Conservation (phyloP, 2,113 vertebrate species). For the Marmota monax region DNA sequence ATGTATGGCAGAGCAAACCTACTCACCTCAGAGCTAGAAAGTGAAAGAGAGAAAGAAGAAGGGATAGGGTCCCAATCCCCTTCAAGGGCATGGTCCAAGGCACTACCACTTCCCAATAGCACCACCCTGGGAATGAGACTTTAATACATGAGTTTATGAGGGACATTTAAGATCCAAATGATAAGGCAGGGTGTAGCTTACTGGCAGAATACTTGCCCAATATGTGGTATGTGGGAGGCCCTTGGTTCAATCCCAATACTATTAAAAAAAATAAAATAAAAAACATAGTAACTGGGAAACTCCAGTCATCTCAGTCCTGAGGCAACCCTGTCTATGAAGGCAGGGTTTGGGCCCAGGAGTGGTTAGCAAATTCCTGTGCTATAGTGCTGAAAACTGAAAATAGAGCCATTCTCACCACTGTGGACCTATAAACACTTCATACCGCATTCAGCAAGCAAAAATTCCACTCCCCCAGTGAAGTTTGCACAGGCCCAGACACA, state of each 20-base stretch:
- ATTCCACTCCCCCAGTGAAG: neutral
- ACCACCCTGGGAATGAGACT: neutral
- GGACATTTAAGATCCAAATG: neutral
- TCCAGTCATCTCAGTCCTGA: neutral
- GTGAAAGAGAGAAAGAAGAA: neutral
- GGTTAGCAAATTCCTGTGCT: slow-evolving; percentile 13
- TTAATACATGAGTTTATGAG: neutral
- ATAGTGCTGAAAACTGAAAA: neutral
- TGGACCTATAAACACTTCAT: neutral
- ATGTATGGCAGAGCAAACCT: neutral
- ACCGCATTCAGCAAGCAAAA: neutral
- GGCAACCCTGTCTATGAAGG: neutral
- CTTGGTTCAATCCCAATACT: neutral
- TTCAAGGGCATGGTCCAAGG: neutral
- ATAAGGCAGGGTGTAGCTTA: neutral
- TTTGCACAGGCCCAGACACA: neutral
- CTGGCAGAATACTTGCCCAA: neutral
- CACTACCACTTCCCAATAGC: neutral
- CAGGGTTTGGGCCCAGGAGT: neutral
- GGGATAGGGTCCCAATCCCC: too few species aligned
- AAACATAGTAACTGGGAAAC: neutral
- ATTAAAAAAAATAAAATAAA: too few species aligned
- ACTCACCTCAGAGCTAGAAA: neutral
- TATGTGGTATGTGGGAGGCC: neutral
- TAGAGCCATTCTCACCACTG: neutral